Base-by-base conservation (phyloP, 2,113 vertebrate species). In the Scalopus aquaticus region DNA sequence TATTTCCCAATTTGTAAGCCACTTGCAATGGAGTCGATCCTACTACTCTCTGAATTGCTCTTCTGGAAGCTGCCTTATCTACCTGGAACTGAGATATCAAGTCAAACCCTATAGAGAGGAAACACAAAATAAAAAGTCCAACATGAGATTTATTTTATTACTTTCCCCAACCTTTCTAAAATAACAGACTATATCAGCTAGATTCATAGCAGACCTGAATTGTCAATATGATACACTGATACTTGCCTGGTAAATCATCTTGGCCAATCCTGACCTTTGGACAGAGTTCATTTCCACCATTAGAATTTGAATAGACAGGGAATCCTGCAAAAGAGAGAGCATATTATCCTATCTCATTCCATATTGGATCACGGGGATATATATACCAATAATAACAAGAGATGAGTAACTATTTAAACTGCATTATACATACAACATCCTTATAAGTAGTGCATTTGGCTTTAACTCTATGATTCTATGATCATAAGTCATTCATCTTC, bases 41-140 rank as follows among this genome's bases (percentile, higher is more conserved):
- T 64, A 98, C 95, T 22, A 99, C 97, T 87, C 96, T 99, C 95
- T 98, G 98, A 1, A 99, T 97, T 30, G 98, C 97, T 92, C 98
- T 99, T 96, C 98, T 98, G 74, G 98, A 98, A 81, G 99, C 98
- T 96, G 99, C 98, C 97, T 98, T 99, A 96, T 99, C 98, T 95
- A 99, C 97, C 93, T 99, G 98, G 97, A 99, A 99, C 98, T 99
- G 99, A 92, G 98, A 99, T 98, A 99, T 99, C 79, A 99, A 97
- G 74, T 99, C 98, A 98, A 99, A 99, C 32, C 99, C 99, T 99
- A 83, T 10, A 93, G 82, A 82, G 93, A 96, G 94, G 56, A 96
- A 49, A 97, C 16, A 90, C 7, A 84, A 74, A 85, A 88, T 39
- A 6, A 56, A 62, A 96, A 64, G 26, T 78, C 28, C 42, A 26